Conservation (phyloP, 2,797 vertebrate species). For the Otus scops region DNA sequence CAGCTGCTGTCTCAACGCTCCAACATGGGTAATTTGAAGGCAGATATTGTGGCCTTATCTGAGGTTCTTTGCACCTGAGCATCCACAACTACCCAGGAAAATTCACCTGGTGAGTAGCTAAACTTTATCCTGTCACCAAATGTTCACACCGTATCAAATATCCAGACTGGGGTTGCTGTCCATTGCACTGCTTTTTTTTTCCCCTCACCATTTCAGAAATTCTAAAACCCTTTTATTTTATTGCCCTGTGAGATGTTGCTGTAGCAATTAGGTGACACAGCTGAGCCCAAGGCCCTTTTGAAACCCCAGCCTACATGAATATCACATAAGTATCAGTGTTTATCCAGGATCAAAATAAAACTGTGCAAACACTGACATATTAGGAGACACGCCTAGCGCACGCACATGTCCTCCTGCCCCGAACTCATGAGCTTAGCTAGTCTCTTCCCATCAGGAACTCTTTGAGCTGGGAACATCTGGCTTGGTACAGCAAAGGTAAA, state of each 20-base stretch:
- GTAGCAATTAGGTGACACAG: neutral
- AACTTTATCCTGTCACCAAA: neutral
- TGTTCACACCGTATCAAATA: neutral
- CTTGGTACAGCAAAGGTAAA: neutral
- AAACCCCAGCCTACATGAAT: neutral
- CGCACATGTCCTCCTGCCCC: neutral
- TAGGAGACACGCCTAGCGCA: neutral
- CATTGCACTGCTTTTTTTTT: neutral
- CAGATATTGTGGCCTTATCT: neutral
- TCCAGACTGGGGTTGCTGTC: neutral
- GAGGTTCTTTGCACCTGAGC: neutral
- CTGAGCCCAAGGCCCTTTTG: neutral
- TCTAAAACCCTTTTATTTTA: neutral
- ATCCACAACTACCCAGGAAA: neutral
- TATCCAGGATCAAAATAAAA: neutral
- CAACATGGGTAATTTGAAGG: neutral
- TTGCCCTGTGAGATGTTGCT: neutral
- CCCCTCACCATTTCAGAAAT: neutral
- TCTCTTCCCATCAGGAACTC: neutral
- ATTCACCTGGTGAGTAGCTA: neutral
- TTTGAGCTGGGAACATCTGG: neutral
- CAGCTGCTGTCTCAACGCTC: neutral
- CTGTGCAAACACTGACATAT: neutral
- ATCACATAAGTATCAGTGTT: neutral
- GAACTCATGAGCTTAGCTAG: neutral